Evolutionary conservation across 2,888 invertebrate genomes (phyloP).

Genomic region (Meiosimyza platycephala): DNA sequence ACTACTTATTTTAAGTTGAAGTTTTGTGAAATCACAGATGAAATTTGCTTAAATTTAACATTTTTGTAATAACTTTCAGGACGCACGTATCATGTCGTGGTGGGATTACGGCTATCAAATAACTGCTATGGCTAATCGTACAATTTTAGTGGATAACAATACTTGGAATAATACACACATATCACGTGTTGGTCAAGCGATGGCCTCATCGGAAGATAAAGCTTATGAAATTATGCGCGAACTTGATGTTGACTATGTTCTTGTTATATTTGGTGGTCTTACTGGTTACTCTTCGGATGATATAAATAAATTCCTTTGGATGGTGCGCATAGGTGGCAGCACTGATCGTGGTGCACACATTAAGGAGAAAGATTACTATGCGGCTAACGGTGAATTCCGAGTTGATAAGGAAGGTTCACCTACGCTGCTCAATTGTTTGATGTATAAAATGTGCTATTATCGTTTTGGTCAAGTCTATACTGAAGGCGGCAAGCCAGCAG

Average conservation of each 20-base stretch:
- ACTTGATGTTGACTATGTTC: slow-evolving; percentile 96
- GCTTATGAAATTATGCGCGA: slow-evolving; percentile 99
- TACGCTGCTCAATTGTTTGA: slow-evolving; percentile 93
- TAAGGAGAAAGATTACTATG: slow-evolving; percentile 97
- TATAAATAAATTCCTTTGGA: slow-evolving; percentile 99
- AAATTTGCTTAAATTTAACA: not conserved
- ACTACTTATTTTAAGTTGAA: not conserved
- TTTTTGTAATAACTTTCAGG: slow-evolving; percentile 68
- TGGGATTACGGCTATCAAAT: slow-evolving; percentile 99
- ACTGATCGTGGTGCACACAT: slow-evolving; percentile 95
- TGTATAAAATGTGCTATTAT: slow-evolving; percentile 99
- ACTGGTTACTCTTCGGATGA: slow-evolving; percentile 99
- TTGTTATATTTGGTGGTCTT: slow-evolving; percentile 98
- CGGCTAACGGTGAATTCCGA: slow-evolving; percentile 93
- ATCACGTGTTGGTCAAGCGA: slow-evolving; percentile 96
- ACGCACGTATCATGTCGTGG: slow-evolving; percentile 99
- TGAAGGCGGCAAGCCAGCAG: slow-evolving; percentile 94
- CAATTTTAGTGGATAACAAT: slow-evolving; percentile 98
- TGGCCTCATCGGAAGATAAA: slow-evolving; percentile 96
- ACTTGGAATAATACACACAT: slow-evolving; percentile 99
- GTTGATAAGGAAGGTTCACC: slow-evolving; percentile 95
- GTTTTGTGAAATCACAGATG: not conserved
- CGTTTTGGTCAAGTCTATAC: slow-evolving; percentile 95
- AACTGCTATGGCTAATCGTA: slow-evolving; percentile 98
- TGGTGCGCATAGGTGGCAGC: slow-evolving; percentile 97